Evolutionary conservation across 2,797 vertebrate species (phyloP).

Genomic region (Trichosurus vulpecula): DNA sequence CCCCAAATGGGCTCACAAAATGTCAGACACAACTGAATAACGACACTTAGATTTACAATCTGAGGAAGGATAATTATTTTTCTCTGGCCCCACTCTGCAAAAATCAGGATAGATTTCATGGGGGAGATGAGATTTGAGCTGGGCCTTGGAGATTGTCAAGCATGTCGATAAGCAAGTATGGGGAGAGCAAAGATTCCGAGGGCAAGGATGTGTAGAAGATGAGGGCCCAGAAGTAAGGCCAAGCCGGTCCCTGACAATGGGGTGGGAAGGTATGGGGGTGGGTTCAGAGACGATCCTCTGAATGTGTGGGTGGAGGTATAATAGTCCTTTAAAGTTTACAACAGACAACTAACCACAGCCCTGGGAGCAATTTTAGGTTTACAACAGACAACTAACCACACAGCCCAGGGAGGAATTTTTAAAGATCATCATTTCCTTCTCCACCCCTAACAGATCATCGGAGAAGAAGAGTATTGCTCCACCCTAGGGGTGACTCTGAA

Average conservation of each 20-base stretch:
- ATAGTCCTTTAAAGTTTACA: not conserved
- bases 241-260: too few relatives aligned
- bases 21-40: not conserved
- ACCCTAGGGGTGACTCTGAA: not conserved
- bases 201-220: not conserved
- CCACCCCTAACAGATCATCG: not conserved
- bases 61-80: not conserved
- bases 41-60: not conserved
- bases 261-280: not conserved
- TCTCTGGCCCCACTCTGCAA: not conserved
- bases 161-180: not conserved
- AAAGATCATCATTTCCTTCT: not conserved
- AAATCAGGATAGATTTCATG: not conserved
- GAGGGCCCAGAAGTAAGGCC: not conserved
- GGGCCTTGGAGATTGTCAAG: not conserved
- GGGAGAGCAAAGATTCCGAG: not conserved
- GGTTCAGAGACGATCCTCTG: not conserved
- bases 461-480: not conserved
- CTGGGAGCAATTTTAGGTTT: constrained; percentile 17
- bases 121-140: not conserved
- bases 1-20: not conserved
- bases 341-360: constrained; percentile 8
- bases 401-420: not conserved
- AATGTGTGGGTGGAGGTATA: not conserved
- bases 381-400: not conserved